Evolutionary conservation across 2,888 invertebrate species (phyloP), one percentile per base, ranked within the genome.

Genomic region (Melanophora roralis): DNA sequence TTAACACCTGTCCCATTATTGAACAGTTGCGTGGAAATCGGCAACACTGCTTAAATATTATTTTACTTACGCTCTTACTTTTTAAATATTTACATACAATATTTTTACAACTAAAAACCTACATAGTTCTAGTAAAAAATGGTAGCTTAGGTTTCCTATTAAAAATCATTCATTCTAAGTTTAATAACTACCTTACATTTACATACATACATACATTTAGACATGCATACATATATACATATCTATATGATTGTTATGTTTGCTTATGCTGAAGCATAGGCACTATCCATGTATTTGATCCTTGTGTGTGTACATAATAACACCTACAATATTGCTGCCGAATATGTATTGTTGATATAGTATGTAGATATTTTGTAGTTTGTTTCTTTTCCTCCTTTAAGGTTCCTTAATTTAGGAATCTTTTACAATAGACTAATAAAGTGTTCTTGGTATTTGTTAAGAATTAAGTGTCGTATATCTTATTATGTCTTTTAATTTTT

Each of bases 171-270:
- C 62, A 64, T 76, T 73, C 68, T 76, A 68, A 38, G 57, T 80
- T 76, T 72, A 55, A 75, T 71, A 74, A 74, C 65, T 47, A 75
- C 65, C 73, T 65, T 71, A 74, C 57, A 43, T 34, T 40, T 45
- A 38, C 19, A 27, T 27, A 27, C 27, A 27, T 27, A 27, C 27
- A 6, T 27, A 27, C n/a, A n/a, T n/a, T n/a, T n/a, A n/a, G n/a
- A n/a, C n/a, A n/a, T n/a, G n/a, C n/a, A n/a, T n/a, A n/a, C n/a
- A n/a, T n/a, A n/a, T n/a, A n/a, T n/a, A n/a, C n/a, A n/a, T n/a
- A n/a, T n/a, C n/a, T 40, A 32, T 16, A 43, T 43, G 43, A 43
- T 16, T n/a, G n/a, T n/a, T n/a, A n/a, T n/a, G n/a, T n/a, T n/a
- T n/a, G n/a, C n/a, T n/a, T n/a, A n/a, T n/a, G n/a, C n/a, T n/a